phyloP scores from a whole-genome alignment of 2,113 vertebrate genomes.

The Colius striatus region DNA sequence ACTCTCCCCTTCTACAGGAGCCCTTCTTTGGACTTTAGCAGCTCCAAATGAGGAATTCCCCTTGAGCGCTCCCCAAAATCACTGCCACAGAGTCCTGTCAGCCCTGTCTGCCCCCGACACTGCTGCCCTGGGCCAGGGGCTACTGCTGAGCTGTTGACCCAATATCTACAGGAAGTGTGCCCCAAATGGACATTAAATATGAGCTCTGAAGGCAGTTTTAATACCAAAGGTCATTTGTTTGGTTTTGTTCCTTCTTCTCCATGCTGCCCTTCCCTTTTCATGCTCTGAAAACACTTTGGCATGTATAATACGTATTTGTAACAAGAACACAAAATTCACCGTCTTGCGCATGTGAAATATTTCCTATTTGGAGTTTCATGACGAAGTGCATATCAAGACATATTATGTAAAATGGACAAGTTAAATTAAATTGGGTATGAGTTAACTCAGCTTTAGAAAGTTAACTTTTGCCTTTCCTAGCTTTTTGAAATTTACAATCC shows the following conservation, averaged over 20 bases:
- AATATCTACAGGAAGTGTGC: rapidly evolving
- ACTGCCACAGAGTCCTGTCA: rapidly evolving
- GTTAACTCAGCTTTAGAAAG: neutral
- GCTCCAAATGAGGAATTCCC: neutral
- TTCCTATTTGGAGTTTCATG: neutral
- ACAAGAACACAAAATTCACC: neutral
- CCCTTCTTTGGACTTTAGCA: neutral
- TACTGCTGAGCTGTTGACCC: neutral
- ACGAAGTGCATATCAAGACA: neutral
- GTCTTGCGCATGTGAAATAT: neutral
- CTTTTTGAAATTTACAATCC: neutral
- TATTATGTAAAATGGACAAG: slow-evolving; percentile 13
- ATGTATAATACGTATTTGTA: neutral
- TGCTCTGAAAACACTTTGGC: neutral
- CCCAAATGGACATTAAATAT: rapidly evolving
- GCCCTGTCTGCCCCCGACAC: neutral
- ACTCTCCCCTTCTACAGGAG: neutral
- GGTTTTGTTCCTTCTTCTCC: neutral
- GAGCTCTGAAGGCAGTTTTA: neutral
- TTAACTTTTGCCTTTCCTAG: neutral
- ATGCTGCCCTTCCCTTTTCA: neutral
- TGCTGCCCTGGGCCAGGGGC: rapidly evolving
- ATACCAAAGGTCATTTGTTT: neutral
- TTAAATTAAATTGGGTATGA: neutral
- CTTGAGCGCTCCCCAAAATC: rapidly evolving